Evolutionary conservation across 2,113 vertebrate species (phyloP).

Genomic region (Campylomormyrus numenius): DNA sequence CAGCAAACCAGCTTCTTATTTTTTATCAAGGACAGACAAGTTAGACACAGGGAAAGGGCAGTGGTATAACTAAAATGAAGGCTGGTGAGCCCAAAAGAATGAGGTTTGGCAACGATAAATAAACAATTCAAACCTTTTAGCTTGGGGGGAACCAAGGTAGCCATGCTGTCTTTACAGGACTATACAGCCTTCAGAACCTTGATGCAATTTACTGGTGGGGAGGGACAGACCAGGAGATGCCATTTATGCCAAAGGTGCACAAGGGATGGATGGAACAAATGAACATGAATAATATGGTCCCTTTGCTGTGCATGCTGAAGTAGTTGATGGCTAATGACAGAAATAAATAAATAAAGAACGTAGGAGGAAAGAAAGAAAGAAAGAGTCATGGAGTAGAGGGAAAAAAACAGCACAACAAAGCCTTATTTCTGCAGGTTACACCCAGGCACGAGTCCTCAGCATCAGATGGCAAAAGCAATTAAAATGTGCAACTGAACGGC

Average conservation of each 20-base stretch:
- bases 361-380: background rate
- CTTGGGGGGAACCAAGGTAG: background rate
- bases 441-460: slow-evolving; percentile 29
- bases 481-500: slow-evolving; percentile 55
- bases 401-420: background rate
- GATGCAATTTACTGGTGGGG: background rate
- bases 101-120: background rate
- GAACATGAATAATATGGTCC: background rate
- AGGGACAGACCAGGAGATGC: background rate
- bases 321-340: background rate
- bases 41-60: background rate
- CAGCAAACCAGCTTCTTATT: background rate
- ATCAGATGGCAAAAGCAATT: slow-evolving; percentile 55
- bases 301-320: background rate
- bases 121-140: background rate
- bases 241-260: background rate
- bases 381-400: background rate
- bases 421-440: slow-evolving; percentile 30
- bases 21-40: background rate
- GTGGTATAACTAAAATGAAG: background rate
- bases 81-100: background rate
- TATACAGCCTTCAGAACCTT: background rate
- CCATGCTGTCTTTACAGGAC: background rate
- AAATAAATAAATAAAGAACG: background rate
- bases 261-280: background rate